Evolutionary conservation across 2,797 vertebrate species (phyloP).

Genomic region (Amblyopsis hoosieri): DNA sequence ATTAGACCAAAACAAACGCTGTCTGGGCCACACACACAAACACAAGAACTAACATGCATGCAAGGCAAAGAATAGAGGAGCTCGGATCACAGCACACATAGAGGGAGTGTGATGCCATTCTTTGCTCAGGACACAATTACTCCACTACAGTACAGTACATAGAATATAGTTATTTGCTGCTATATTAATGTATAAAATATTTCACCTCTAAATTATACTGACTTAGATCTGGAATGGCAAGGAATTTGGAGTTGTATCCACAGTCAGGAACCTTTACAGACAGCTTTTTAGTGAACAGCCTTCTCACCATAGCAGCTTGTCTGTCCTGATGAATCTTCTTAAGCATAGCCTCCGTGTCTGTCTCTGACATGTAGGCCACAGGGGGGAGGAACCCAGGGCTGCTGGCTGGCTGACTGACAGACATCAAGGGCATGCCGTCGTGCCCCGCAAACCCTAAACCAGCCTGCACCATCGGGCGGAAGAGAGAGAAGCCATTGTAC

Average conservation of each 20-base stretch:
- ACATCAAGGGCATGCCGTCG: constrained; percentile 61
- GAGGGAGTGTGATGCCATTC: too few species aligned
- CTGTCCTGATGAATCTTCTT: constrained; percentile 77
- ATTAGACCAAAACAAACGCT: too few species aligned
- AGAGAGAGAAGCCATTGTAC: constrained; percentile 67
- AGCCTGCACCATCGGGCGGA: constrained; percentile 57
- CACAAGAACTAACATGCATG: too few species aligned
- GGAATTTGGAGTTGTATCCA: too few species aligned
- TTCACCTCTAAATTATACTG: background rate
- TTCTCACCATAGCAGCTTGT: constrained; percentile 74
- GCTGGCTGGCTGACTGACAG: constrained; percentile 53
- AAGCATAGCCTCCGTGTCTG: constrained; percentile 67
- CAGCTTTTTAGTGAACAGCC: background rate
- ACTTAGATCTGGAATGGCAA: background rate
- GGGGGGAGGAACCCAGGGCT: constrained; percentile 72
- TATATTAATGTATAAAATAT: too few species aligned
- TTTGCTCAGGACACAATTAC: too few species aligned
- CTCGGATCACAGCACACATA: too few species aligned
- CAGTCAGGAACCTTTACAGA: too few species aligned
- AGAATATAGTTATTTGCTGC: too few species aligned
- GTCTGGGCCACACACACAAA: too few species aligned
- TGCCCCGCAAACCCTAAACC: constrained; percentile 62
- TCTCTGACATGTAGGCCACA: constrained; percentile 74
- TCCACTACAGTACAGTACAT: too few species aligned
- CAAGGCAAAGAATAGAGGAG: too few species aligned